Conservation (phyloP, 2,888 invertebrate species). For the Cephus nigrinus region DNA sequence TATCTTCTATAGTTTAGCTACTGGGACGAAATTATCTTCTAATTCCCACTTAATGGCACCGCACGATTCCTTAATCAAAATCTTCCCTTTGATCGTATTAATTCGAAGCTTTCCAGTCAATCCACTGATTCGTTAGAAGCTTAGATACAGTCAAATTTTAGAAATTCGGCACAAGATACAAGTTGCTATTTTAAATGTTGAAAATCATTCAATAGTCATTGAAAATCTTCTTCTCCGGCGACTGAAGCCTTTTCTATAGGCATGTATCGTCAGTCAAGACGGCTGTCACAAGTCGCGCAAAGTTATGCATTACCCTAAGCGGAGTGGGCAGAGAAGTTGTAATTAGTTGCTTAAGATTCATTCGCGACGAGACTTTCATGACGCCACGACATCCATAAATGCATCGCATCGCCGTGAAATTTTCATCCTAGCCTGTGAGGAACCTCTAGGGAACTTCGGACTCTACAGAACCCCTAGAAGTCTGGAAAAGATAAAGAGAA, state of each 20-base stretch:
- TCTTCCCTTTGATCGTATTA: background rate
- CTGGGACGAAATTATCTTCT: background rate
- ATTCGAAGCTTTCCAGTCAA: background rate
- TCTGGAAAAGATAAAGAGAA: background rate
- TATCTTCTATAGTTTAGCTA: background rate
- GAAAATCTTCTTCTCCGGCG: background rate
- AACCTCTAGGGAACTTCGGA: background rate
- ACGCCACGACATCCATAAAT: constrained; percentile 46
- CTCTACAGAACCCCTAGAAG: background rate
- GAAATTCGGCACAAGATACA: background rate
- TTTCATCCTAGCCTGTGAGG: background rate
- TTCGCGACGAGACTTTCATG: constrained; percentile 29
- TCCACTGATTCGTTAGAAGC: background rate
- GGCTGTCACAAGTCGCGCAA: constrained; percentile 34
- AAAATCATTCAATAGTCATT: background rate
- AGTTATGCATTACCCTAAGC: constrained; percentile 28
- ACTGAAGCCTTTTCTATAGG: background rate
- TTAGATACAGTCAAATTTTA: background rate
- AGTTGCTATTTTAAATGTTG: background rate
- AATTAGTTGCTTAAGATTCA: constrained; percentile 55
- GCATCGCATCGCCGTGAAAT: constrained; percentile 19
- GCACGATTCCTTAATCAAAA: background rate
- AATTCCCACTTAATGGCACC: background rate
- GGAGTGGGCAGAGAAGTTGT: constrained; percentile 40
- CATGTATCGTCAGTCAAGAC: background rate